Evolutionary conservation across 2,113 vertebrate genomes (phyloP), one percentile per base, ranked within the genome.

Genomic region (Aplodontia rufa): DNA sequence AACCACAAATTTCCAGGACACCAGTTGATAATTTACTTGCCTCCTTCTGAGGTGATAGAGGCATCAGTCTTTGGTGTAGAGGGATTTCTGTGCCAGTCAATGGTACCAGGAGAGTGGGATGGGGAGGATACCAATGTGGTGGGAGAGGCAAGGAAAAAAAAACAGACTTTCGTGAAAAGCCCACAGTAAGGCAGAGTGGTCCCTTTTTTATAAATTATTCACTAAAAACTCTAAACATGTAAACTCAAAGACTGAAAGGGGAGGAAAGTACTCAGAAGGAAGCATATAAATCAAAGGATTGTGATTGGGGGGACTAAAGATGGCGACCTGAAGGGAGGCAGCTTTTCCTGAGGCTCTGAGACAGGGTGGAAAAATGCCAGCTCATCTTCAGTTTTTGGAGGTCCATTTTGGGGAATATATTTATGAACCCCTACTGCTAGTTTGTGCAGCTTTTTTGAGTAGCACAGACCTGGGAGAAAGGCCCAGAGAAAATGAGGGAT

Each of bases 121-220:
- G 8, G 35, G 16, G 17, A 62, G 7, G 16, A 17, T 17, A 20
- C n/a, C n/a, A n/a, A n/a, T n/a, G n/a, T n/a, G n/a, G 37, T 5
- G 5, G 35, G 49, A 51, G 26, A 13, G 49, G 20, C 37, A n/a
- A 47, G 40, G 47, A 32, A 9, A 51, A 55, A 66, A 69, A 87
- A 0, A 49, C n/a, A 90, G 60, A 81, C 68, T 69, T 93, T 96
- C 37, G 16, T 47, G 42, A 76, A 81, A 53, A 82, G 60, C 80
- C 80, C 84, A 94, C 3, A 16, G n/a, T 87, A 94, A 92, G 87
- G 93, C 75, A 97, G 87, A 96, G 87, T 55, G 76, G 87, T n/a
- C 75, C 87, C 96, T 84, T 87, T 85, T 94, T 90, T 53, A 87
- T 55, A 93, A 85, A 90, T 40, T 82, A 93, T 71, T 83, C 91